Conservation (phyloP, 2,113 vertebrate genomes). For the Apistogramma diplotaenia region DNA sequence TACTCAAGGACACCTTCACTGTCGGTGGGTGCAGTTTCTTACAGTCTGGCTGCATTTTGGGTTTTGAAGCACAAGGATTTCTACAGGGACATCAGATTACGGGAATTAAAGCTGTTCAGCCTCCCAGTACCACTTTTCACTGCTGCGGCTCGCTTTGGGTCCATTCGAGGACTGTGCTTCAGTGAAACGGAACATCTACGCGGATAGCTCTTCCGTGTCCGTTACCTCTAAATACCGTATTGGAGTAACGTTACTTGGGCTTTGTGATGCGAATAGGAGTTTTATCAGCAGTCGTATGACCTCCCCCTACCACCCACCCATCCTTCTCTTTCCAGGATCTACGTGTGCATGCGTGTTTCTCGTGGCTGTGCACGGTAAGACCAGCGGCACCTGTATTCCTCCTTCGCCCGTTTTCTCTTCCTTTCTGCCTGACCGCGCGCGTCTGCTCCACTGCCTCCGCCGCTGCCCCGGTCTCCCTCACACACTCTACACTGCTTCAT, state of each 20-base stretch:
- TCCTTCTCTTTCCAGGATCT: background rate
- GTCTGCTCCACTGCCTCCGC: background rate
- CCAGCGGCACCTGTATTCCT: slow-evolving; percentile 37
- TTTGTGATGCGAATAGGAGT: background rate
- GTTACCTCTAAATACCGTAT: background rate
- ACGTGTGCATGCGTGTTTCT: background rate
- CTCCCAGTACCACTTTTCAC: slow-evolving; percentile 1
- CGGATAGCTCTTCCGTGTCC: background rate
- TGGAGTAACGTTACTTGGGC: background rate
- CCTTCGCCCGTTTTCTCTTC: background rate
- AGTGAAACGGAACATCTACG: background rate
- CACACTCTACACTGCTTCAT: background rate
- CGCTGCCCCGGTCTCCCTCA: background rate
- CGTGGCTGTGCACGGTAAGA: background rate
- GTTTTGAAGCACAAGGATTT: background rate
- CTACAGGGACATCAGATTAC: background rate
- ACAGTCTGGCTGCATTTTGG: background rate
- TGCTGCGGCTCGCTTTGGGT: background rate
- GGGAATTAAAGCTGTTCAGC: slow-evolving; percentile 2
- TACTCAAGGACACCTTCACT: slow-evolving; percentile 14
- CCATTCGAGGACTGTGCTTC: background rate
- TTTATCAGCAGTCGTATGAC: background rate
- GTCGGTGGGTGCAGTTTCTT: slow-evolving; percentile 12
- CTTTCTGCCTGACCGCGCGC: background rate
- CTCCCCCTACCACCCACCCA: background rate